phyloP scores from a whole-genome alignment of 2,888 invertebrate genomes.

The Macrophya annulata region DNA sequence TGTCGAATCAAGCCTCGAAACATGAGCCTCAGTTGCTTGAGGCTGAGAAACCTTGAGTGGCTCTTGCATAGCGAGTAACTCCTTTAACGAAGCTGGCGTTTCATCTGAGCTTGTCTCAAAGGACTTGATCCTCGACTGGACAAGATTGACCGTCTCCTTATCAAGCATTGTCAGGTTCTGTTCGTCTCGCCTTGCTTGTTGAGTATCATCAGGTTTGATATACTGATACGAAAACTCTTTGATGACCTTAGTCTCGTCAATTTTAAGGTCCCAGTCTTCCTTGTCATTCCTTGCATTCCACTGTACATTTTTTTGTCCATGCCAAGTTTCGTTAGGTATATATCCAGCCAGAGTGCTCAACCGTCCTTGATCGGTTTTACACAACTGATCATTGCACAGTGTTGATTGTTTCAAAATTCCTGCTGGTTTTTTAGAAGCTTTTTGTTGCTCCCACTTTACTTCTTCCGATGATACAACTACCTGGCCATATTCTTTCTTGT shows the following conservation, averaged over 20 bases:
- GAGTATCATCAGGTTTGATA: conserved; percentile 72
- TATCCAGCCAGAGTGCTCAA: conserved; percentile 65
- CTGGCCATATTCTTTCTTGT: conserved; percentile 51
- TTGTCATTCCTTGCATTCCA: conserved; percentile 72
- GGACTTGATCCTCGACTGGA: conserved; percentile 73
- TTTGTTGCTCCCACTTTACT: conserved; percentile 48
- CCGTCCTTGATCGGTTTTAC: conserved; percentile 63
- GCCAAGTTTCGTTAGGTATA: conserved; percentile 68
- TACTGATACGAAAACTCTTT: conserved; percentile 79
- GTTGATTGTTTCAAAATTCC: conserved; percentile 73
- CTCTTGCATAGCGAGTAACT: conserved; percentile 76
- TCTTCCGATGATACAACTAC: conserved; percentile 52
- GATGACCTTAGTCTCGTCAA: conserved; percentile 76
- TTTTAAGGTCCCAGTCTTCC: conserved; percentile 73
- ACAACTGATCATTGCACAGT: conserved; percentile 64
- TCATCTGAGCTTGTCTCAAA: conserved; percentile 71
- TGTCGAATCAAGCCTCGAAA: conserved; percentile 72
- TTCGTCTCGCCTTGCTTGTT: conserved; percentile 61
- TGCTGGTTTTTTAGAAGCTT: conserved; percentile 67
- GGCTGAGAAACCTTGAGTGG: conserved; percentile 77
- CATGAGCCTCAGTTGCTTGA: conserved; percentile 78
- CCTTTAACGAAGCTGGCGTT: conserved; percentile 66
- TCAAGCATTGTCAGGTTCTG: conserved; percentile 47
- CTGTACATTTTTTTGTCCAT: conserved; percentile 71
- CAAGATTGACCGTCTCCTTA: conserved; percentile 67